Base-by-base conservation (phyloP, 1,140 invertebrate species). In the Nephotettix cincticeps region DNA sequence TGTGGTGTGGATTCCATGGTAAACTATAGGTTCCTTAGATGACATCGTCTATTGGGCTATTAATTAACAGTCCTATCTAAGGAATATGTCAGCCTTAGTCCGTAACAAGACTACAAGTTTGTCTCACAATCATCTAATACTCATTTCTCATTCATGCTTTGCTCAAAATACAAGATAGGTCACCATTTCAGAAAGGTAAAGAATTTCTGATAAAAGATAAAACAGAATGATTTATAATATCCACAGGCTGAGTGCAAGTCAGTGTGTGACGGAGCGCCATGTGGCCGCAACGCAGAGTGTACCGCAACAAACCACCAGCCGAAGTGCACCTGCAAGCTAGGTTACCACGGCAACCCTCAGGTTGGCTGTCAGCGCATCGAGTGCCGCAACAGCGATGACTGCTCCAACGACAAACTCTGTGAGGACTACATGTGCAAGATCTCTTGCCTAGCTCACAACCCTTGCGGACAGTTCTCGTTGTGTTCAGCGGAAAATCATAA, bases 261-360 rank as follows among this genome's bases (percentile, higher is more conserved):
- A 71, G 85, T 89, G 1, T 94, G 93, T 78, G 83, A 89, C 71
- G 84, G 88, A 17, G 30, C 67, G 27, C 79, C 90, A 1, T 96
- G 94, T 77, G 93, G 93, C 19, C 83, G 91, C 68, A 94, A 95
- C 80, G 90, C 93, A 0, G 86, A 89, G 69, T 96, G 94, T 76
- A 82, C 81, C 25, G 86, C 89, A 0, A 82, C 86, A 43, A 85
- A 89, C 73, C 93, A 95, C 78, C 79, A 85, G 64, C 86, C 92
- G 0, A 80, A 88, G 23, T 97, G 95, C 78, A 80, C 83, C 14
- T 97, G 95, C 79, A 89, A 90, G 75, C 74, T 83, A 47, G 93
- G 92, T 0, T 95, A 88, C 78, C 89, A 89, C 74, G 93, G 93
- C 0, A 90, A 95, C 82, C 87, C 93, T 17, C 85, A 87, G 76